Base-by-base conservation (phyloP, 1,140 invertebrate genomes). In the Ditylenchus dipsaci region DNA sequence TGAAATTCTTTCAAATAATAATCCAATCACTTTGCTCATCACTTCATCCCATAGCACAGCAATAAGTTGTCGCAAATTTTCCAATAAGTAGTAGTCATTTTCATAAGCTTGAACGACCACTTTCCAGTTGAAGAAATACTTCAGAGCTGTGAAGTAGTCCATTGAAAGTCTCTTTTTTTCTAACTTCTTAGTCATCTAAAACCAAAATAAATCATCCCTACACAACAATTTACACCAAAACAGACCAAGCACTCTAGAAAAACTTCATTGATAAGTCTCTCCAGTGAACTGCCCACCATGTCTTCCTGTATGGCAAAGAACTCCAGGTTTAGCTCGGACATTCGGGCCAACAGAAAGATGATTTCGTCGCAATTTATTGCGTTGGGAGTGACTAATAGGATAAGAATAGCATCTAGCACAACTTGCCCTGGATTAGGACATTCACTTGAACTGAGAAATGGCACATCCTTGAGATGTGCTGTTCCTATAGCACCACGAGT, bases 51-150 rank as follows among this genome's bases (percentile, higher is more conserved):
- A 63, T 8, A 74, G 15, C 21, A 69, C 27, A 9, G 30, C 21
- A 17, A 75, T 26, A 67, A 78, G 74, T 42, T 60, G 58, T 19
- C 58, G 67, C 19, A 75, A 45, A 78, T 76, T 71, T 60, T 72
- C 60, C 23, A 75, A 29, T 21, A 60, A 60, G 17, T 49, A 23
- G 17, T 67, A 72, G 49, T 77, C 73, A 59, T 77, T 77, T 29
- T 74, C 59, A 7, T 64, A 21, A 30, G n/a, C 53, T 15, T 43
- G 33, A n/a, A 58, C 43, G 3, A 38, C 45, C 8, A 71, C 57
- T 29, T 38, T 70, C 19, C 64, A 29, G 15, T 53, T 62, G 47
- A 71, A 71, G 56, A 71, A 73, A 3, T 53, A 53, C 29, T 65
- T 56, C 17, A 71, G 21, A 30, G 69, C 69, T 47, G 19, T 45